phyloP scores from a whole-genome alignment of 2,113 vertebrate genomes.

The Orientallactaga bullata region DNA sequence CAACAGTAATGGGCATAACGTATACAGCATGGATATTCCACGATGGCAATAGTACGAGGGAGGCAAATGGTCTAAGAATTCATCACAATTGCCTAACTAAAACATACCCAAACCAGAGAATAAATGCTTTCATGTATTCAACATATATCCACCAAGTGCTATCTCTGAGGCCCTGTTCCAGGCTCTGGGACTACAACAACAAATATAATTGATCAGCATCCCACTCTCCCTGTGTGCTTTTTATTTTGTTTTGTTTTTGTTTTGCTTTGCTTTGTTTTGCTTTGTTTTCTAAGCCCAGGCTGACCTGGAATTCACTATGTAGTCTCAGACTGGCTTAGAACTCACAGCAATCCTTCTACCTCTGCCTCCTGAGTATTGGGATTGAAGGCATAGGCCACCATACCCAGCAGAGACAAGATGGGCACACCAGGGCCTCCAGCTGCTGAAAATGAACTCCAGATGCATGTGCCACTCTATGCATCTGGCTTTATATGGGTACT shows the following conservation, averaged over 20 bases:
- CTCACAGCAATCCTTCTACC: no score
- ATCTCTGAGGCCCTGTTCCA: not conserved
- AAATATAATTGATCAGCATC: conserved; percentile 19
- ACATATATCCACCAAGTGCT: not conserved
- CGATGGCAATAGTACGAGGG: not conserved
- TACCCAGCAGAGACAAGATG: no score
- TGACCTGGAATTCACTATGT: no score
- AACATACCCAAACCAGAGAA: not conserved
- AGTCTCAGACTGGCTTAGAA: no score
- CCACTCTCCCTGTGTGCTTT: not conserved
- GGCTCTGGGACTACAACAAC: not conserved
- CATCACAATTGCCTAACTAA: not conserved
- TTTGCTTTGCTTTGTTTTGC: no score
- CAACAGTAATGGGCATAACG: not conserved
- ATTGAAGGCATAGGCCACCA: no score
- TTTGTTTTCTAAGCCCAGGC: no score
- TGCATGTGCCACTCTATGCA: not conserved
- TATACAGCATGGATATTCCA: not conserved
- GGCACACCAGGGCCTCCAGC: no score
- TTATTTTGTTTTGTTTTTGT: no score
- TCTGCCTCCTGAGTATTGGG: no score
- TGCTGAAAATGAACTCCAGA: not conserved
- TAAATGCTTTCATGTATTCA: not conserved
- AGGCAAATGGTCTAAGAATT: not conserved
- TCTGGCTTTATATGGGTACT: no score